phyloP scores from a whole-genome alignment of 2,113 vertebrate genomes.

The Calyptomena viridis region DNA sequence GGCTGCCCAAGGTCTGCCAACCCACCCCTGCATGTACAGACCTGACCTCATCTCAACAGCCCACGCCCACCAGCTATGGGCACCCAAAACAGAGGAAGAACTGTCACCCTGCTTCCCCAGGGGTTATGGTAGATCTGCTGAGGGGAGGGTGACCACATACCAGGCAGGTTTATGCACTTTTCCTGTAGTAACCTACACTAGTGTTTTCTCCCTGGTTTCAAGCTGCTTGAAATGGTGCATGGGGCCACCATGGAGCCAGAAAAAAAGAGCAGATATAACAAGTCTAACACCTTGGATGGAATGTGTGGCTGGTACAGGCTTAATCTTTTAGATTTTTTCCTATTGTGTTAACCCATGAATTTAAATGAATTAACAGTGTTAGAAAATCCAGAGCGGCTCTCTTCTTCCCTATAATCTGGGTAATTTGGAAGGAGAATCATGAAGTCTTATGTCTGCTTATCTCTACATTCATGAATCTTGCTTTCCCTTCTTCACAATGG shows the following conservation, averaged over 20 bases:
- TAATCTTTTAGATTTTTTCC: background rate
- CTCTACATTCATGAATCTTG: background rate
- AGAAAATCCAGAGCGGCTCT: background rate
- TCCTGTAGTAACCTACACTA: background rate
- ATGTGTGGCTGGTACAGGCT: background rate
- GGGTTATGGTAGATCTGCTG: background rate
- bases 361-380: background rate
- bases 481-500: background rate
- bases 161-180: background rate
- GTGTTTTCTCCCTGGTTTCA: background rate
- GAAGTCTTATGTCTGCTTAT: background rate
- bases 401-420: background rate
- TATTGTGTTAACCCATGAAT: background rate
- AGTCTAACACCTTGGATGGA: background rate
- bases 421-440: background rate
- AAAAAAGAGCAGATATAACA: background rate
- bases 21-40: background rate
- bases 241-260: background rate
- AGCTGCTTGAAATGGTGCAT: background rate
- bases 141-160: background rate
- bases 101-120: background rate
- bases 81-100: background rate
- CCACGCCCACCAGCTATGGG: background rate
- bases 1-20: background rate
- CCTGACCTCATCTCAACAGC: accelerated